Conservation (phyloP, 1,140 invertebrate species). For the Drosophila pachea region DNA sequence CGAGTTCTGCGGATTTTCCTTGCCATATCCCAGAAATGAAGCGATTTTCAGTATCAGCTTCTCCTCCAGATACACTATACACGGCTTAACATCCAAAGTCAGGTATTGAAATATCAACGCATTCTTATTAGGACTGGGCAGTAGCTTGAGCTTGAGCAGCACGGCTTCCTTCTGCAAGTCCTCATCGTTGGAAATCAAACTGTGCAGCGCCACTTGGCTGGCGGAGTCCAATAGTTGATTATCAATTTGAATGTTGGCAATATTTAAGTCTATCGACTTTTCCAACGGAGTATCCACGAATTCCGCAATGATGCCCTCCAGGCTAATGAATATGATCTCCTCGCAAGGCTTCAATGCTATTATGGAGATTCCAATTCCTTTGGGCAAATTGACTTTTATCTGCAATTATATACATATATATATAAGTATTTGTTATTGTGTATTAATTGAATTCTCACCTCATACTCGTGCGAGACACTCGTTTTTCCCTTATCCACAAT, state of each 20-base stretch:
- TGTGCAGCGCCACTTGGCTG: slow-evolving; percentile 90
- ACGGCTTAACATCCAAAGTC: slow-evolving; percentile 88
- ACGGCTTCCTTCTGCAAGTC: slow-evolving; percentile 81
- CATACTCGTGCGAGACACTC: slow-evolving; percentile 54
- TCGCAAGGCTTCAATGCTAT: slow-evolving; percentile 88
- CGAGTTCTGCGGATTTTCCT: slow-evolving; percentile 60
- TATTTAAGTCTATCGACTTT: slow-evolving; percentile 85
- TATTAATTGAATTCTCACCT: slow-evolving; percentile 36
- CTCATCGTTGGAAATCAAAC: slow-evolving; percentile 78
- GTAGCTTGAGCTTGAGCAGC: slow-evolving; percentile 83
- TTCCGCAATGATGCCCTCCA: slow-evolving; percentile 87
- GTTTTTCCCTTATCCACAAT: slow-evolving; percentile 50
- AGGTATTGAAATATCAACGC: slow-evolving; percentile 90
- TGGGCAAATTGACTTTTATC: slow-evolving; percentile 68
- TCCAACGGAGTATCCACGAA: slow-evolving; percentile 81
- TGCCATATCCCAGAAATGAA: slow-evolving; percentile 83
- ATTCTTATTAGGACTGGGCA: slow-evolving; percentile 86
- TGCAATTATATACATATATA: slow-evolving; percentile 34
- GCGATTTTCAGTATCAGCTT: slow-evolving; percentile 90
- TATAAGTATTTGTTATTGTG: not conserved
- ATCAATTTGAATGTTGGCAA: slow-evolving; percentile 92
- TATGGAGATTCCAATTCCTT: slow-evolving; percentile 90
- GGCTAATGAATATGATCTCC: slow-evolving; percentile 91
- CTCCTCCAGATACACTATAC: slow-evolving; percentile 93
- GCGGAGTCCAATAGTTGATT: slow-evolving; percentile 94